phyloP scores from a whole-genome alignment of 2,888 invertebrate species.

The Drosophila crucigera region DNA sequence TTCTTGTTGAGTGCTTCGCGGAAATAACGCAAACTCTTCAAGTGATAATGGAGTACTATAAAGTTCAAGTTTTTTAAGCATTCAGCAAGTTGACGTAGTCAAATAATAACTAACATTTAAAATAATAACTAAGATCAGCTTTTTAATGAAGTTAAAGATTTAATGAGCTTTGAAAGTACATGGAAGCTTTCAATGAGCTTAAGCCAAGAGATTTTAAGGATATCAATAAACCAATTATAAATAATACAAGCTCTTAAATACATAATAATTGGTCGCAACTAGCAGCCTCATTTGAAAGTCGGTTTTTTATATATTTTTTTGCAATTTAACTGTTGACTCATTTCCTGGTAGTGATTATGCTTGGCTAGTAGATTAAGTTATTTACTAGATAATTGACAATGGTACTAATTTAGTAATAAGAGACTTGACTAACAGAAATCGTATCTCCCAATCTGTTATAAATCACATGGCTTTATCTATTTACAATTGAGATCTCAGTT shows the following conservation, averaged over 20 bases:
- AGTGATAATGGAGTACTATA: not conserved
- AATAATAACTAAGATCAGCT: not conserved
- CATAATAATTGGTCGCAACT: not conserved
- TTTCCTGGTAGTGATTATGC: not conserved
- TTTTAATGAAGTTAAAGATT: not conserved
- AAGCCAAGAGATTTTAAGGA: not conserved
- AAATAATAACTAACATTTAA: not conserved
- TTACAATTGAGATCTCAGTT: slow-evolving; percentile 39
- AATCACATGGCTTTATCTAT: slow-evolving; percentile 35
- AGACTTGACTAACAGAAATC: slow-evolving; percentile 2
- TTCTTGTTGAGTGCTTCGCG: not conserved
- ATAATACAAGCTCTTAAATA: not conserved
- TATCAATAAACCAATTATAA: not conserved
- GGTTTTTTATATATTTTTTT: rapidly evolving
- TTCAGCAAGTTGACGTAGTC: not conserved
- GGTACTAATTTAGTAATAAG: slow-evolving; percentile 2
- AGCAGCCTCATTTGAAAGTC: not conserved
- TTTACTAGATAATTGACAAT: slow-evolving; percentile 3
- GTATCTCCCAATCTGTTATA: slow-evolving; percentile 2
- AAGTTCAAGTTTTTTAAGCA: too few relatives aligned
- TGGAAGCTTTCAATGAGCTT: not conserved
- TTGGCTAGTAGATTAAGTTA: not conserved
- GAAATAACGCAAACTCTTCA: not conserved
- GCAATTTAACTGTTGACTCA: not conserved
- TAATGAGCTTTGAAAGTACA: not conserved